Evolutionary conservation across 2,888 invertebrate species (phyloP).

Genomic region (Pristionchus mayeri): DNA sequence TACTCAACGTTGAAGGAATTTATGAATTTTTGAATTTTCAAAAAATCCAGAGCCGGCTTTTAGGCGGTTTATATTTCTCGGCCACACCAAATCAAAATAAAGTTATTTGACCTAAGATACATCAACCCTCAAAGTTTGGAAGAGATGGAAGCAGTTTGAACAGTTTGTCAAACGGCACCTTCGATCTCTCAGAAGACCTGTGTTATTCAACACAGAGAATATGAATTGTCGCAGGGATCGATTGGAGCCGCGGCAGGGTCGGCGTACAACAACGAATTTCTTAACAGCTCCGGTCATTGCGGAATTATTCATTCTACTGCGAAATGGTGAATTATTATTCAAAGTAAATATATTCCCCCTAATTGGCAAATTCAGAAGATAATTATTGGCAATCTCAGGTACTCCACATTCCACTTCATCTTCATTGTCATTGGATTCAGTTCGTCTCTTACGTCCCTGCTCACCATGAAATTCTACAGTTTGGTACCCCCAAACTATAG

Average conservation of each 20-base stretch:
- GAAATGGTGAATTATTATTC: slow-evolving; percentile 50
- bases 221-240: background rate
- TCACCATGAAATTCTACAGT: slow-evolving; percentile 43
- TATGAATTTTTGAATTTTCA: no score
- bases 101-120: no score
- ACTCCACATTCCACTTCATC: slow-evolving; percentile 67
- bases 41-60: no score
- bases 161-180: no score
- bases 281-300: slow-evolving; percentile 54
- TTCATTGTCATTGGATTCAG: slow-evolving; percentile 62
- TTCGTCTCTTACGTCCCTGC: slow-evolving; percentile 61
- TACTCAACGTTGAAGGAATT: no score
- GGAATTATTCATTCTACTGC: slow-evolving; percentile 67
- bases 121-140: no score
- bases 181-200: no score
- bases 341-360: background rate
- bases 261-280: background rate
- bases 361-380: background rate
- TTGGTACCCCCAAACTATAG: no score
- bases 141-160: no score
- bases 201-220: no score
- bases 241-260: background rate
- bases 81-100: no score
- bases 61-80: no score
- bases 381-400: slow-evolving; percentile 52